Conservation (phyloP, 2,113 vertebrate species). For the Empidonax traillii region DNA sequence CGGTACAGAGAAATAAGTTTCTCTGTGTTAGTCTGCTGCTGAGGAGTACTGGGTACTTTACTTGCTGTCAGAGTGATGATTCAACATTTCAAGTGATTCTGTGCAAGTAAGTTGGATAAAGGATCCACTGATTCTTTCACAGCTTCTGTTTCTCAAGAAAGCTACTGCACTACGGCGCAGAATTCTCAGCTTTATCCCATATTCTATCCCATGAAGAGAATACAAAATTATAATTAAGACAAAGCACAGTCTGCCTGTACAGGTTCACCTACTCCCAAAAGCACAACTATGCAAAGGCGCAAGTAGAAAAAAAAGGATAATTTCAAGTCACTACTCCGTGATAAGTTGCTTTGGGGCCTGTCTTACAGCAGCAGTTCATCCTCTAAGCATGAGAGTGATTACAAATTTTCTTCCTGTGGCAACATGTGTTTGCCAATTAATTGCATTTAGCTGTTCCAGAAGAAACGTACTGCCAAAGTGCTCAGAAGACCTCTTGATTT, state of each 20-base stretch:
- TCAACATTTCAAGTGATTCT: background rate
- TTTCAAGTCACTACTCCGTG: slow-evolving; percentile 19
- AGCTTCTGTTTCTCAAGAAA: slow-evolving; percentile 17
- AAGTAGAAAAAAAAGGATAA: background rate
- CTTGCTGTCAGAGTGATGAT: background rate
- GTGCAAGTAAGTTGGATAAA: background rate
- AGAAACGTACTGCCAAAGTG: slow-evolving; percentile 33
- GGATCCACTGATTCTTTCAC: background rate
- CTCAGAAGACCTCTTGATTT: slow-evolving; percentile 60
- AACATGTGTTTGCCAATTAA: slow-evolving; percentile 41
- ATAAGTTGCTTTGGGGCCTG: slow-evolving; percentile 27
- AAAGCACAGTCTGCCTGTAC: background rate
- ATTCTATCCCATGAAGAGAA: background rate
- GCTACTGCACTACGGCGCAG: background rate
- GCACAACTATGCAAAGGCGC: background rate
- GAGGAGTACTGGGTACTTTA: background rate
- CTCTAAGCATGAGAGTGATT: background rate
- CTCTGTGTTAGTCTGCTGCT: background rate
- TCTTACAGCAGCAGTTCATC: background rate
- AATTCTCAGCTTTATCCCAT: background rate
- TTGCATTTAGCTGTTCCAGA: slow-evolving; percentile 52
- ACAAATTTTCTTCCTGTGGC: slow-evolving; percentile 42
- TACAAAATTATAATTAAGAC: background rate
- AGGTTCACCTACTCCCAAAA: slow-evolving; percentile 9
- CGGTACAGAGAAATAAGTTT: background rate